phyloP scores from a whole-genome alignment of 1,140 invertebrate genomes.

The Pseudoatta argentina region DNA sequence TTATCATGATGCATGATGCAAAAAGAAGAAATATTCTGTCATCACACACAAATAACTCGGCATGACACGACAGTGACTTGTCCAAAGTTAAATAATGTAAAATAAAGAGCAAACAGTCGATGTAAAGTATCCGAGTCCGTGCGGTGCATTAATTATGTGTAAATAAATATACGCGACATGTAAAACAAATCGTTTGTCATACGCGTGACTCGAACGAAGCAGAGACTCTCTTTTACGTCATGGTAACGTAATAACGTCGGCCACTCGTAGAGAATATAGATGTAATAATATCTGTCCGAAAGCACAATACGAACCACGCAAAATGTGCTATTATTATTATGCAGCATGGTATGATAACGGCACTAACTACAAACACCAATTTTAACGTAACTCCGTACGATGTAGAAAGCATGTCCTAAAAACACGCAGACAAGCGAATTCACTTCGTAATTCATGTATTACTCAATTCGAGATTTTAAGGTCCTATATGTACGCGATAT shows the following conservation, averaged over 20 bases:
- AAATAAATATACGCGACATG: slow-evolving; percentile 58
- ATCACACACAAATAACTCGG: neutral
- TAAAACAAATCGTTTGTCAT: slow-evolving; percentile 60
- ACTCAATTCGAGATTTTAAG: slow-evolving; percentile 24
- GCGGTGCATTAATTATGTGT: slow-evolving; percentile 53
- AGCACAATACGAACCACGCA: slow-evolving; percentile 56
- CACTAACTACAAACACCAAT: slow-evolving; percentile 59
- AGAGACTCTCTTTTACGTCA: slow-evolving; percentile 55
- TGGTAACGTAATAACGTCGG: slow-evolving; percentile 50
- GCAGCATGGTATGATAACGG: slow-evolving; percentile 36
- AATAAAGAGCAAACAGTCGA: slow-evolving; percentile 51
- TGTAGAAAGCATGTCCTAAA: slow-evolving; percentile 13
- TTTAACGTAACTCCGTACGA: slow-evolving; percentile 30
- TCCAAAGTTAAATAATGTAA: slow-evolving; percentile 32
- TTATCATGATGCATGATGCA: neutral
- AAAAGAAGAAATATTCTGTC: slow-evolving; percentile 26
- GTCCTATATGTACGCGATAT: neutral
- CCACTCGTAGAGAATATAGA: slow-evolving; percentile 50
- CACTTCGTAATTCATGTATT: neutral
- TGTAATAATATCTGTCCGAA: slow-evolving; percentile 57
- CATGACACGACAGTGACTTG: slow-evolving; percentile 10
- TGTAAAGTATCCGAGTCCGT: slow-evolving; percentile 49
- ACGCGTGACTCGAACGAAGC: slow-evolving; percentile 42
- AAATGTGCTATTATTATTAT: slow-evolving; percentile 62
- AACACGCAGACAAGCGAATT: slow-evolving; percentile 25